These are phyloP conservation scores for Papilio xuthus DNA, from an alignment of 1,140 invertebrate species.

Conservation along the genomic window DNA sequence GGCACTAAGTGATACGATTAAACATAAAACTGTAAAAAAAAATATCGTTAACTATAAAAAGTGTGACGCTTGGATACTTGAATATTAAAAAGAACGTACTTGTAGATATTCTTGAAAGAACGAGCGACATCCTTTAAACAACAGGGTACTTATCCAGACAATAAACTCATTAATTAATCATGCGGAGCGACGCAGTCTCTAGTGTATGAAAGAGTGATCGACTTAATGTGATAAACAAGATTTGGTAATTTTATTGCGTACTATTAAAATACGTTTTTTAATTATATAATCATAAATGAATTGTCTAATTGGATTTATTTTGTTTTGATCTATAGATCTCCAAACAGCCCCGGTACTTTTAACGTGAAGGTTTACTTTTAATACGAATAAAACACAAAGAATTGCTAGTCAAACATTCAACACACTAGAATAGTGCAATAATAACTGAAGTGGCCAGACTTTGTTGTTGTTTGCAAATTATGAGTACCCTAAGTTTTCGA, in stretches of 20 bases:
- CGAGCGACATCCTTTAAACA: slow-evolving; percentile 17
- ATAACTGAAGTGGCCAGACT: too few relatives aligned
- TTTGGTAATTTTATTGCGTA: background rate
- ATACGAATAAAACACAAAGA: too few relatives aligned
- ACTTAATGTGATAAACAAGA: background rate
- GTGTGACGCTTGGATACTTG: background rate
- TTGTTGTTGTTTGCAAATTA: too few relatives aligned
- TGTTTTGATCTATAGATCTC: too few relatives aligned
- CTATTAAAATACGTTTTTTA: background rate
- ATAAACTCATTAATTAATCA: slow-evolving; percentile 26
- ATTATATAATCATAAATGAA: background rate
- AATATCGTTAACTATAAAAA: background rate
- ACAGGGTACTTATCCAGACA: slow-evolving; percentile 18
- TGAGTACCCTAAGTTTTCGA: too few relatives aligned
- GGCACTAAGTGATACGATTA: too few relatives aligned
- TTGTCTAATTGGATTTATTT: background rate
- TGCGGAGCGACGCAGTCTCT: slow-evolving; percentile 3
- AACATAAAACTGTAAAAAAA: too few relatives aligned
- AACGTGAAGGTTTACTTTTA: too few relatives aligned
- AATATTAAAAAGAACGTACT: background rate
- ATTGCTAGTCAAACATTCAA: too few relatives aligned
- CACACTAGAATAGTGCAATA: too few relatives aligned
- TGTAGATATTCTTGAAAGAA: slow-evolving; percentile 6
- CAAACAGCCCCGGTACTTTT: too few relatives aligned
- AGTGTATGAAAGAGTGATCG: background rate